Evolutionary conservation across 1,140 invertebrate species (phyloP).

Genomic region (Hyposmocoma kahamanoa): DNA sequence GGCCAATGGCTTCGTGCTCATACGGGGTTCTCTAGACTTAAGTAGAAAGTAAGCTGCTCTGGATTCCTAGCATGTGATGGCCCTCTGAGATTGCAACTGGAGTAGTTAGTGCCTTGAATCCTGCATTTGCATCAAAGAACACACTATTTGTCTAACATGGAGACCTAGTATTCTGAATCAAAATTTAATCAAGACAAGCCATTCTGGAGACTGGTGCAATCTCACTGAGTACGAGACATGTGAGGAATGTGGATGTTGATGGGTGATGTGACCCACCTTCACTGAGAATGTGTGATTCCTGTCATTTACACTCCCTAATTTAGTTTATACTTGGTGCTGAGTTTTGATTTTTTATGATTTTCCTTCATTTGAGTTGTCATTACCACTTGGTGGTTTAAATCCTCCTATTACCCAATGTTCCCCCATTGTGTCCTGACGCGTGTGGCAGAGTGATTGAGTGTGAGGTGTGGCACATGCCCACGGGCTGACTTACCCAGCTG

Average conservation of each 20-base stretch:
- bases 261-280: slow-evolving; percentile 38
- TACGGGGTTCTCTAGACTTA: slow-evolving; percentile 60
- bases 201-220: slow-evolving; percentile 29
- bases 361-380: no score
- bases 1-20: slow-evolving; percentile 35
- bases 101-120: slow-evolving; percentile 4
- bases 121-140: no score
- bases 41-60: slow-evolving; percentile 50
- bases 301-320: neutral
- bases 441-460: no score
- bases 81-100: slow-evolving; percentile 46
- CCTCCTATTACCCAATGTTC: no score
- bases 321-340: no score
- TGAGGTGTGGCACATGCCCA: slow-evolving; percentile 38
- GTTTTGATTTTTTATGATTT: no score
- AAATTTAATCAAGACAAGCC: no score
- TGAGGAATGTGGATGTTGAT: slow-evolving; percentile 42
- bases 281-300: slow-evolving; percentile 11
- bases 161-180: no score
- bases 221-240: slow-evolving; percentile 39
- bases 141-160: no score
- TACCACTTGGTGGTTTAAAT: no score
- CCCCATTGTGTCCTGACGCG: no score
- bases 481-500: slow-evolving; percentile 45
- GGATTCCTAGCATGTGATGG: slow-evolving; percentile 37